These are phyloP conservation scores for Clarias macrocephalus DNA, from an alignment of 2,113 vertebrate genomes.

Conservation along the genomic window DNA sequence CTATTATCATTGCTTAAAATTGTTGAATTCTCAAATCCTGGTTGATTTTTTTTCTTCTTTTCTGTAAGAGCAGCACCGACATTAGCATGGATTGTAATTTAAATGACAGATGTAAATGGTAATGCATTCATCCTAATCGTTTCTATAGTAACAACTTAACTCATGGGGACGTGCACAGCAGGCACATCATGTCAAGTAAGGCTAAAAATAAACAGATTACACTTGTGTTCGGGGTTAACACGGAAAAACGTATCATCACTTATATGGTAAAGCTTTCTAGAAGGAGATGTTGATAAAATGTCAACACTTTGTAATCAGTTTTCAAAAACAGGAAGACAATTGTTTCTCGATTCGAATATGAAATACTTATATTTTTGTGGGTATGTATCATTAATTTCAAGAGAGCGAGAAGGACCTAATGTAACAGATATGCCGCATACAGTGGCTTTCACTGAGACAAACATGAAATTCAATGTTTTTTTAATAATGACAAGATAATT, in stretches of 20 bases:
- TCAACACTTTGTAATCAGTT: neutral
- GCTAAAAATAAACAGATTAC: neutral
- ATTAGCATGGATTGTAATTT: neutral
- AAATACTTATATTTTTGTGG: neutral
- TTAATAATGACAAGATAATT: no score
- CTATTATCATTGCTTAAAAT: neutral
- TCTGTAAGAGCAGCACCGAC: neutral
- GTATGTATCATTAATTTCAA: neutral
- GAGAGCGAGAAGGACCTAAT: neutral
- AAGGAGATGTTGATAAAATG: neutral
- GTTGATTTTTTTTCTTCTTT: neutral
- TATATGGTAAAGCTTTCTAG: neutral
- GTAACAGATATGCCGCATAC: neutral
- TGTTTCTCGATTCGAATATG: no score
- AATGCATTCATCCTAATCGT: neutral
- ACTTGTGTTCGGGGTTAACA: neutral
- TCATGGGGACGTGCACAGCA: neutral
- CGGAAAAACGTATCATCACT: neutral
- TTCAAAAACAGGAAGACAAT: no score
- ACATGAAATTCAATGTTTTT: no score
- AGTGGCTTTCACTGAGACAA: no score
- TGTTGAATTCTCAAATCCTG: neutral
- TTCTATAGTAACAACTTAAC: slow-evolving; percentile 11
- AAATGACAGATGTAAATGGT: neutral
- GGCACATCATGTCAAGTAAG: neutral